Conservation (phyloP, 2,113 vertebrate genomes). For the Anolis carolinensis region DNA sequence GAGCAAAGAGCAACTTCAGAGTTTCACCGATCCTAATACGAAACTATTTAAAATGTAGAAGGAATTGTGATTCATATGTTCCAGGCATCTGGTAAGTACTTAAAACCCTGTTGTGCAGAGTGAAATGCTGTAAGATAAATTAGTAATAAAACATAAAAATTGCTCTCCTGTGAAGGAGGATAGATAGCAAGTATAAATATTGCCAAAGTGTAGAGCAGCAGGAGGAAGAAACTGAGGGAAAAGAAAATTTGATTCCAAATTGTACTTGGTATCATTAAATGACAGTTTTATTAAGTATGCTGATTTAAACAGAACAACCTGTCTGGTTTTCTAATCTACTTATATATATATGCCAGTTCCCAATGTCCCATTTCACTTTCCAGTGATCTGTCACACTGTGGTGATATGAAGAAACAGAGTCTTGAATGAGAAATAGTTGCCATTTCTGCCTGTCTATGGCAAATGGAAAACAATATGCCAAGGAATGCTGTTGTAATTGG, state of each 20-base stretch:
- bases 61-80: conserved; percentile 30
- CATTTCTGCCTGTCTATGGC: neutral
- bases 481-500: neutral
- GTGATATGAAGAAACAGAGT: neutral
- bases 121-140: conserved; percentile 42
- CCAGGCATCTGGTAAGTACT: conserved; percentile 36
- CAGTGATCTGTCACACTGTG: neutral
- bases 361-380: neutral
- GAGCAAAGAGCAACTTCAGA: neutral
- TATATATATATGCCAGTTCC: neutral
- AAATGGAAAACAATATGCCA: neutral
- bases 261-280: conserved; percentile 19
- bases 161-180: conserved; percentile 7
- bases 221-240: neutral
- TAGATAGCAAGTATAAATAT: conserved; percentile 30
- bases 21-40: conserved; percentile 5
- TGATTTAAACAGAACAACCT: conserved; percentile 24
- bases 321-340: conserved; percentile 5
- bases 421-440: neutral
- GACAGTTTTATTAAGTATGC: conserved; percentile 43
- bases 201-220: conserved; percentile 16
- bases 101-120: conserved; percentile 19
- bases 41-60: conserved; percentile 36
- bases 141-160: conserved; percentile 36
- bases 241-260: neutral